Evolutionary conservation across 1,140 invertebrate genomes (phyloP).

Genomic region (Ladona fulva): DNA sequence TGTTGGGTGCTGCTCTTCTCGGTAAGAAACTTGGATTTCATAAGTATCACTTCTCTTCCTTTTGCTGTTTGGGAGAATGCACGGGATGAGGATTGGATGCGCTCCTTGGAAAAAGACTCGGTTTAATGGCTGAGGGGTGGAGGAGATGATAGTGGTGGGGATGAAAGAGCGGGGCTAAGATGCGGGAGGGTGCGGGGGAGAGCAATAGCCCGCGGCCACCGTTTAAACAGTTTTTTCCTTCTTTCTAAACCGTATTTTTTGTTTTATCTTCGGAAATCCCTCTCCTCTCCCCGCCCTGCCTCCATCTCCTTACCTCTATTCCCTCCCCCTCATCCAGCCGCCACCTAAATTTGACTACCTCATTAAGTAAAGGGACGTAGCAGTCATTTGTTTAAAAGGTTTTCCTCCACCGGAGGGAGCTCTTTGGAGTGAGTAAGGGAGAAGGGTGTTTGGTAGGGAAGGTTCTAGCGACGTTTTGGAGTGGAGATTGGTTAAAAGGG

Average conservation of each 20-base stretch:
- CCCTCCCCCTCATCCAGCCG: neutral
- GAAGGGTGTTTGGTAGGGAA: neutral
- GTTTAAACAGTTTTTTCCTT: conserved; percentile 6
- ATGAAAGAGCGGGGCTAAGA: neutral
- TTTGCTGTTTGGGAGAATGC: neutral
- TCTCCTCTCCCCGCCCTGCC: neutral
- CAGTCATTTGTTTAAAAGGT: conserved; percentile 11
- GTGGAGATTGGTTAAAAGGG: neutral
- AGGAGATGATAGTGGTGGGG: neutral
- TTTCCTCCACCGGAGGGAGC: conserved; percentile 4
- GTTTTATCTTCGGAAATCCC: neutral
- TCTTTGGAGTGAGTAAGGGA: neutral
- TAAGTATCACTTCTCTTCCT: neutral
- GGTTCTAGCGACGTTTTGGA: neutral
- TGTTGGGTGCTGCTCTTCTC: too few species aligned
- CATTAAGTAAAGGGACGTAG: conserved; percentile 12
- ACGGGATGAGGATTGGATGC: neutral
- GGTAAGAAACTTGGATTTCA: neutral
- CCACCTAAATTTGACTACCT: conserved; percentile 13
- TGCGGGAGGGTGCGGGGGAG: neutral
- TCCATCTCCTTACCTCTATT: neutral
- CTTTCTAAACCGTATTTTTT: neutral
- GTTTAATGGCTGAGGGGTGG: neutral
- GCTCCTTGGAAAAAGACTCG: neutral
- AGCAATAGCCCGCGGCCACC: neutral